Evolutionary conservation across 2,888 invertebrate species (phyloP).

Genomic region (Agrochola lota): DNA sequence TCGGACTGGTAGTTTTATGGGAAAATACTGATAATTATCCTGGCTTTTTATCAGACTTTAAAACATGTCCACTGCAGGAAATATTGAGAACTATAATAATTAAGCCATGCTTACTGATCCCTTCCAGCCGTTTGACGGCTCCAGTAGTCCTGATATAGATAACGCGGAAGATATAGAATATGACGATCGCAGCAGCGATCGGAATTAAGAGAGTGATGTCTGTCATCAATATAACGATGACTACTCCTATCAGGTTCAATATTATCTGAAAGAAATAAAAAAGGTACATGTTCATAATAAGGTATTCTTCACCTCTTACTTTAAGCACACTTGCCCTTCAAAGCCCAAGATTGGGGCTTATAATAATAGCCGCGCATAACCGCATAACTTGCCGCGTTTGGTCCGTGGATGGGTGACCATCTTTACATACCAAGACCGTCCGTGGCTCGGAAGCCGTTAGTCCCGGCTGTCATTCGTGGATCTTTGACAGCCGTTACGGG

Average conservation of each 20-base stretch:
- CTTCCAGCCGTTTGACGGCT: constrained; percentile 93
- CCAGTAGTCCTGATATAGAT: constrained; percentile 93
- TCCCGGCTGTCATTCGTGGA: no score
- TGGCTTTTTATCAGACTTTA: not conserved
- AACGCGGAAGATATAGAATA: constrained; percentile 91
- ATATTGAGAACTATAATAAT: not conserved
- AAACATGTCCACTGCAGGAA: not conserved
- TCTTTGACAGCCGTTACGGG: no score
- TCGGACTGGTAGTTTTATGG: not conserved
- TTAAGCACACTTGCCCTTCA: not conserved
- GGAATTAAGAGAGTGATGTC: constrained; percentile 86
- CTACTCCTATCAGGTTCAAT: constrained; percentile 93
- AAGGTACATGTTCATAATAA: not conserved
- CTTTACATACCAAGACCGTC: no score
- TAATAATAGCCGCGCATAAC: no score
- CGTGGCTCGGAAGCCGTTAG: no score
- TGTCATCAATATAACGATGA: constrained; percentile 93
- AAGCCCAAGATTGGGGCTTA: not conserved
- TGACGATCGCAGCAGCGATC: constrained; percentile 89
- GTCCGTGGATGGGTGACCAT: no score
- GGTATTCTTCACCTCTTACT: not conserved
- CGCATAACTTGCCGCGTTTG: no score
- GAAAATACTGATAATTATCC: not conserved
- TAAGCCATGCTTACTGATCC: constrained; percentile 89
- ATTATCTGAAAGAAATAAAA: constrained; percentile 91